Evolutionary conservation across 2,113 vertebrate species (phyloP), one percentile per base, ranked within the genome.

Genomic region (Gymnocephalus cernua): DNA sequence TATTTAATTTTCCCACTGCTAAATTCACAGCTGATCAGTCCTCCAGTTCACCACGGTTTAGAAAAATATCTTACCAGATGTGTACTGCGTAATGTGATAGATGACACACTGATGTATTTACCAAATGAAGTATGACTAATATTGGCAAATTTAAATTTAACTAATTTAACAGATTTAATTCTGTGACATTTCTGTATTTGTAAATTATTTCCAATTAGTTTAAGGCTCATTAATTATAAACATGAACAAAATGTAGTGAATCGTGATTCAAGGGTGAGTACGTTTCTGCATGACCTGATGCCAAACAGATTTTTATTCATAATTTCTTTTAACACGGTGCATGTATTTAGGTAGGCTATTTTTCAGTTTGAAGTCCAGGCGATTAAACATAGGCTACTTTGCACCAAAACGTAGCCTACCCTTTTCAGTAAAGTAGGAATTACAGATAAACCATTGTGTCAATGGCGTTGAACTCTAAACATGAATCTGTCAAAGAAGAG

Each of bases 101-200:
- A 64, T 48, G 63, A 59, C 47, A 67, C 69, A 51, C 27, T 77
- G 56, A 83, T 83, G 41, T 44, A 58, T 80, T 80, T 61, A 71
- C 64, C 57, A 78, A 82, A 77, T 57, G 45, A 74, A 71, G 13
- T n/a, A 18, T 53, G 64, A 61, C 44, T 41, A 54, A 27, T 64
- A 32, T 21, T 57, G 29, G 47, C 15, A 48, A 72, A 19, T 53
- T 29, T 35, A n/a, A n/a, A n/a, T n/a, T n/a, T n/a, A n/a, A n/a
- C n/a, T n/a, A n/a, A n/a, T n/a, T n/a, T n/a, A n/a, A n/a, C n/a
- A n/a, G n/a, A n/a, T n/a, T n/a, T n/a, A n/a, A n/a, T n/a, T n/a
- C n/a, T 18, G 13, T 12, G 69, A 58, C 18, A 23, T 47, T 59
- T 61, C 12, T 38, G 19, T 61, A 66, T 76, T 64, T 61, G 13